A percentile compares a stretch with the other conserved stretches of the same genome.
These are phyloP conservation scores for Liopterus haemorrhoidalis DNA, from an alignment of 2,888 invertebrate genomes.

Conservation along the genomic window DNA sequence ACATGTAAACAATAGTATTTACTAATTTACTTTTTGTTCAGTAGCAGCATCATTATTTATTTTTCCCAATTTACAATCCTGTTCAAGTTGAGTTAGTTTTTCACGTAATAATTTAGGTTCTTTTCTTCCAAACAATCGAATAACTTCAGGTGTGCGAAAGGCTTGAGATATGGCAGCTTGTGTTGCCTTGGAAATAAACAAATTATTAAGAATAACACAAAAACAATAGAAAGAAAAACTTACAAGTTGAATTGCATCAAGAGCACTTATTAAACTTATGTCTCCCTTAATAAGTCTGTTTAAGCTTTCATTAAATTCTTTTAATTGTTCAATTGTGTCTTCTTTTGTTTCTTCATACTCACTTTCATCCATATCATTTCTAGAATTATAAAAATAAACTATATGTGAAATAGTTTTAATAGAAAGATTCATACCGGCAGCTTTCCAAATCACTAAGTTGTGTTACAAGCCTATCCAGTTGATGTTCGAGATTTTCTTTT, in stretches of 20 bases:
- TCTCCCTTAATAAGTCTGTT: constrained; percentile 60
- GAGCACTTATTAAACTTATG: constrained; percentile 58
- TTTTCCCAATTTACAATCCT: constrained; percentile 58
- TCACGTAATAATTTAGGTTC: constrained; percentile 61
- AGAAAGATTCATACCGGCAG: constrained; percentile 52
- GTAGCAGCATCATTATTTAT: constrained; percentile 47
- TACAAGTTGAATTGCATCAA: constrained; percentile 62
- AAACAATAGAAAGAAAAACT: constrained; percentile 27
- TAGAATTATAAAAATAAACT: constrained; percentile 36
- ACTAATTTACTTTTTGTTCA: constrained; percentile 47
- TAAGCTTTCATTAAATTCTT: constrained; percentile 60
- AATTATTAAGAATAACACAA: constrained; percentile 9
- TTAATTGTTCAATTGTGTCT: constrained; percentile 65
- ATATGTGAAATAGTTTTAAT: constrained; percentile 4
- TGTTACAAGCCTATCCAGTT: constrained; percentile 60
- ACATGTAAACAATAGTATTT: background rate
- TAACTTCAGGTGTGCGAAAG: constrained; percentile 69
- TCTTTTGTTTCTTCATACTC: constrained; percentile 64
- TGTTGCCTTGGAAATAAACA: constrained; percentile 52
- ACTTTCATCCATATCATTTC: constrained; percentile 56
- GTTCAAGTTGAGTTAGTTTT: constrained; percentile 53
- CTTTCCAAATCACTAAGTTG: constrained; percentile 66
- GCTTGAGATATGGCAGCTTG: constrained; percentile 68
- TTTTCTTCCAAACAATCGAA: constrained; percentile 63
- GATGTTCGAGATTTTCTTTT: constrained; percentile 59